These are phyloP conservation scores for Caiman crocodilus DNA, from an alignment of 2,797 vertebrate species.

Conservation along the genomic window DNA sequence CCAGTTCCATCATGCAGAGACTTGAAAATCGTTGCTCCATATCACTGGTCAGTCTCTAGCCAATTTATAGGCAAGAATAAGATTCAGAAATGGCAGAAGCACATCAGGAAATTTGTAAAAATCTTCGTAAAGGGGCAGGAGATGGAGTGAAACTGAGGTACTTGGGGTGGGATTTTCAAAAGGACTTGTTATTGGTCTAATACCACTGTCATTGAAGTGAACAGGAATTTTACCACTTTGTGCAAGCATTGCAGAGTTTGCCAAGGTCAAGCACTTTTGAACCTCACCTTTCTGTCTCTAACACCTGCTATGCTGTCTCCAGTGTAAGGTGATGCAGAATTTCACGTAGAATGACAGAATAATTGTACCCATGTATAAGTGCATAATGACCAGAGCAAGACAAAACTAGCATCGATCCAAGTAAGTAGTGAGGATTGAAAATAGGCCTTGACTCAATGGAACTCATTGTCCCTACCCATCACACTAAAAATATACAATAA, in stretches of 20 bases:
- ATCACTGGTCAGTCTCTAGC: not conserved
- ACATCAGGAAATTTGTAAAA: not conserved
- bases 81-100: not conserved
- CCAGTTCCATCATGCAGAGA: not conserved
- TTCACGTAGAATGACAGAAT: not conserved
- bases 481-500: not conserved
- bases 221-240: not conserved
- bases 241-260: not conserved
- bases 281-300: not conserved
- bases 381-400: not conserved
- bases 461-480: not conserved
- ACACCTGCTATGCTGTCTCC: not conserved
- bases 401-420: not conserved
- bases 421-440: not conserved
- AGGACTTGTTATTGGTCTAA: not conserved
- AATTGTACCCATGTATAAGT: not conserved
- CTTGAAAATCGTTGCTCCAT: not conserved
- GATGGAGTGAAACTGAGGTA: not conserved
- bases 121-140: not conserved
- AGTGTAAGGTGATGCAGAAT: not conserved
- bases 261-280: accelerated
- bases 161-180: not conserved
- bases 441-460: not conserved
- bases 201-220: not conserved
- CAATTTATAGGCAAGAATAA: not conserved